These are phyloP conservation scores for Megamerina dolium DNA, from an alignment of 2,888 invertebrate species.

Conservation along the genomic window DNA sequence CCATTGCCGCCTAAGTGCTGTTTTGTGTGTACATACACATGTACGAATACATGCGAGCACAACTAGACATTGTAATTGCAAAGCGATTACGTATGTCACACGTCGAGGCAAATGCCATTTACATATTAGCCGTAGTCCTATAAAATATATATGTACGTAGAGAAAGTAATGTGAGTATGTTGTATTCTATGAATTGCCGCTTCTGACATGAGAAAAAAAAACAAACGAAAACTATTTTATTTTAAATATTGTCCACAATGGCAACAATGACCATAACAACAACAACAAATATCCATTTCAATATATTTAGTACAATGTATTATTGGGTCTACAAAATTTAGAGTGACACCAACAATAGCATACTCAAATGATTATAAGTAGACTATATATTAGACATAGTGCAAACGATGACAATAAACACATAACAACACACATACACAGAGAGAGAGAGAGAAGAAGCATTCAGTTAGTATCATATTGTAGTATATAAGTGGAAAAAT, in stretches of 20 bases:
- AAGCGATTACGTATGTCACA: slow-evolving; percentile 43
- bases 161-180: too few species aligned
- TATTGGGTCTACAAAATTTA: slow-evolving; percentile 8
- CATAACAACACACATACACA: not conserved
- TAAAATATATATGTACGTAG: too few species aligned
- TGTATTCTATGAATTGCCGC: not conserved
- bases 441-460: too few species aligned
- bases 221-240: slow-evolving; percentile 36
- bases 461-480: too few species aligned
- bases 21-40: not conserved
- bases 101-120: slow-evolving; percentile 42
- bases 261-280: slow-evolving; percentile 6
- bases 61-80: slow-evolving; percentile 23
- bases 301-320: not conserved
- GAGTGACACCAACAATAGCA: slow-evolving; percentile 6
- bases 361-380: too few species aligned
- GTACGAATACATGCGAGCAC: not conserved
- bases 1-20: not conserved
- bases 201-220: too few species aligned
- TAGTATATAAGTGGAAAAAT: too few species aligned
- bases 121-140: slow-evolving; percentile 27
- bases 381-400: too few species aligned
- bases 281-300: not conserved
- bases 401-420: not conserved
- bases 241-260: slow-evolving; percentile 32